These are phyloP conservation scores for Rhagophthalmus giganteus DNA, from an alignment of 2,888 invertebrate species.

Conservation along the genomic window DNA sequence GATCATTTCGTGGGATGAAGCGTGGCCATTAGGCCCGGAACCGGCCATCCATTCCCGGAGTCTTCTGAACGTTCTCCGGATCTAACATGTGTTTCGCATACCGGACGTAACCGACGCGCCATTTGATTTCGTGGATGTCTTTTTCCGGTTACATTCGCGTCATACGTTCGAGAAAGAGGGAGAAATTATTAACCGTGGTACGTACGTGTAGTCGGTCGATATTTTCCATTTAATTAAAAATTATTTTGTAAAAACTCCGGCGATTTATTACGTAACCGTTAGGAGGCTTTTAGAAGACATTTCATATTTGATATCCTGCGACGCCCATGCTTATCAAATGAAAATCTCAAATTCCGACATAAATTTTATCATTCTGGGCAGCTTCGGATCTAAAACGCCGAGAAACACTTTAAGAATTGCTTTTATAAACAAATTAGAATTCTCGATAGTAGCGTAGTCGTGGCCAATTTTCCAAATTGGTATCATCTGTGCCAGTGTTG, in stretches of 20 bases:
- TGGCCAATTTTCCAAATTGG: conserved; percentile 31
- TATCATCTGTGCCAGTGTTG: conserved; percentile 36
- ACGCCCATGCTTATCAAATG: conserved; percentile 11
- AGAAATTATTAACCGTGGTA: neutral
- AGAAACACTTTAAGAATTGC: conserved; percentile 34
- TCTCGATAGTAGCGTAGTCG: conserved; percentile 22
- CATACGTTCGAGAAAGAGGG: conserved; percentile 27
- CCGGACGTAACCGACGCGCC: conserved; percentile 45
- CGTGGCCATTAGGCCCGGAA: conserved; percentile 50
- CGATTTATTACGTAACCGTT: no score
- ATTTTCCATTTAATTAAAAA: no score
- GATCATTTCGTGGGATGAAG: conserved; percentile 50
- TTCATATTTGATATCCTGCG: conserved; percentile 4
- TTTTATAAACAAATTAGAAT: conserved; percentile 37
- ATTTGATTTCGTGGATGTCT: conserved; percentile 42
- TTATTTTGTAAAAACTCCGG: no score
- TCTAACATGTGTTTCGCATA: conserved; percentile 47
- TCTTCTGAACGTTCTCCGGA: conserved; percentile 25
- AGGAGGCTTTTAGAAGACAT: no score
- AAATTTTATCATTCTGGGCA: conserved; percentile 23
- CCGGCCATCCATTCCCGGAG: conserved; percentile 42
- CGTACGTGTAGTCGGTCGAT: no score
- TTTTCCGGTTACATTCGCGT: conserved; percentile 41
- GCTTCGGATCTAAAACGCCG: conserved; percentile 10
- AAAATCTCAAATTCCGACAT: conserved; percentile 17